Evolutionary conservation across 2,113 vertebrate genomes (phyloP).

Genomic region (Cryptotis parvus): DNA sequence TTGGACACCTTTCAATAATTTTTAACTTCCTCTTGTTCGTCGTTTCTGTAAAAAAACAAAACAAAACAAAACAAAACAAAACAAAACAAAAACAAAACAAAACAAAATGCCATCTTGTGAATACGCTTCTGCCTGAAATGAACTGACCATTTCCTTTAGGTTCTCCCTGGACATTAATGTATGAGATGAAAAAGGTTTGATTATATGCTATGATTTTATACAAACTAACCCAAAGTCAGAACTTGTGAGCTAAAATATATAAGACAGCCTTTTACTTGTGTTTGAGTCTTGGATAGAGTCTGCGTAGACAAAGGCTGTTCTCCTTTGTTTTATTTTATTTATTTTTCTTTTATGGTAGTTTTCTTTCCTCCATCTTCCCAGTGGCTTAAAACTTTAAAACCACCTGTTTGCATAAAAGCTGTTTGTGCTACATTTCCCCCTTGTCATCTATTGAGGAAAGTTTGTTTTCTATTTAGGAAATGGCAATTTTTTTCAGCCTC

Average conservation of each 20-base stretch:
- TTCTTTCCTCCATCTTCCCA: not conserved
- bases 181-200: not conserved
- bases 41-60: conserved; percentile 7
- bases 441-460: not conserved
- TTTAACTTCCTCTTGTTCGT: not conserved
- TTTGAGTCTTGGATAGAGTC: not conserved
- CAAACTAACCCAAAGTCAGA: not conserved
- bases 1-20: not conserved
- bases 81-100: no score
- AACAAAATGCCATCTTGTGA: not conserved
- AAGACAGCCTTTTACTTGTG: not conserved
- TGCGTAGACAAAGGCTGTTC: not conserved
- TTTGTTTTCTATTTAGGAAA: not conserved
- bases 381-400: conserved; percentile 66
- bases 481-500: not conserved
- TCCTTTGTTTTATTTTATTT: not conserved
- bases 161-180: not conserved
- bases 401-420: conserved; percentile 74
- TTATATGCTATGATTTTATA: not conserved
- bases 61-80: no score
- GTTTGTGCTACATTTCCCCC: not conserved
- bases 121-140: not conserved
- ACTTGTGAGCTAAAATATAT: not conserved
- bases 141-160: not conserved
- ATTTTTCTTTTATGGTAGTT: not conserved